Percentiles rank a stretch among this genome's conserved stretches.
Conservation (phyloP, 1,140 invertebrate genomes). For the Arctopsyche grandis region DNA sequence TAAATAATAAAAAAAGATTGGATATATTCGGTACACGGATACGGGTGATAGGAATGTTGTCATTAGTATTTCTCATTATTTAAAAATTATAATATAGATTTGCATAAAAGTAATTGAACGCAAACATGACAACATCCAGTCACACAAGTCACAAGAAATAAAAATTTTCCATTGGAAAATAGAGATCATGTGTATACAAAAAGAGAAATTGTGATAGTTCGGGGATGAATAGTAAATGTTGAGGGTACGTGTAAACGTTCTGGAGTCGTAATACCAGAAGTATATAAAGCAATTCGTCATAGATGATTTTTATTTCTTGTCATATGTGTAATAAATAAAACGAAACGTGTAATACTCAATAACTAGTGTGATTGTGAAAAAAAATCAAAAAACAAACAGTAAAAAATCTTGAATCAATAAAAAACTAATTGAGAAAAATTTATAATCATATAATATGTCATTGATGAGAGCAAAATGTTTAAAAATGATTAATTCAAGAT, state of each 20-base stretch:
- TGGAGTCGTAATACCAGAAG: constrained; percentile 5
- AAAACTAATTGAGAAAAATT: background rate
- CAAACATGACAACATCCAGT: constrained; percentile 52
- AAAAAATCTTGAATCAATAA: constrained; percentile 24
- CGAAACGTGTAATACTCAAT: constrained; percentile 19
- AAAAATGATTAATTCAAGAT: constrained; percentile 22
- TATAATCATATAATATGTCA: background rate
- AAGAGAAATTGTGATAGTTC: background rate
- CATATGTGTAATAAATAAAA: constrained; percentile 4
- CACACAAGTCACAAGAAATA: constrained; percentile 40
- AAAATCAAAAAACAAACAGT: background rate
- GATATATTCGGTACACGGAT: constrained; percentile 41
- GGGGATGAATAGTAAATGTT: background rate
- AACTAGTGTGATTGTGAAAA: constrained; percentile 17
- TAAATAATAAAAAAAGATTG: constrained; percentile 52
- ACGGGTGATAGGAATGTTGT: constrained; percentile 50
- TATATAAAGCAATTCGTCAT: background rate
- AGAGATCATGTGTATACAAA: background rate
- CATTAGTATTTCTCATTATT: constrained; percentile 53
- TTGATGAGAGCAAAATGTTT: background rate
- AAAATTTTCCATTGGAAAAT: background rate
- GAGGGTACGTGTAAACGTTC: background rate
- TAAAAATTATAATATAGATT: constrained; percentile 1
- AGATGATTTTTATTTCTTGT: constrained; percentile 21
- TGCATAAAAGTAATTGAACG: constrained; percentile 37